Evolutionary conservation across 2,888 invertebrate genomes (phyloP).

Genomic region (Portevinia maculata): DNA sequence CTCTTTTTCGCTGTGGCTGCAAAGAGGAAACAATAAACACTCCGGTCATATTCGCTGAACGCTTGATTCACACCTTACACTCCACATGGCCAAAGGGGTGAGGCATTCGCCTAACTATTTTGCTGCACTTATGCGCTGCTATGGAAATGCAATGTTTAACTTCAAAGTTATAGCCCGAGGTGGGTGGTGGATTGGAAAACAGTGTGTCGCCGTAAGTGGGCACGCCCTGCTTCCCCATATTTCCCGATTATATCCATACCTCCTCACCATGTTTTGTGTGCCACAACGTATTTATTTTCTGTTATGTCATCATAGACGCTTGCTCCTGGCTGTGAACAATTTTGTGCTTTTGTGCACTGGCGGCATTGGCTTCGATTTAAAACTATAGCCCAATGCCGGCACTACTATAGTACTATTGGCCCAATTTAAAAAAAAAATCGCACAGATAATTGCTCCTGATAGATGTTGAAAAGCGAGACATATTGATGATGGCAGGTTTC

Average conservation of each 20-base stretch:
- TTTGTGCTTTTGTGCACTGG: conserved; percentile 8
- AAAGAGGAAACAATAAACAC: neutral
- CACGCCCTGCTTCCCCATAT: conserved; percentile 40
- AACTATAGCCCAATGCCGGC: conserved; percentile 4
- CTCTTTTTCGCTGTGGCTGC: neutral
- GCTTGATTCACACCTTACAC: conserved; percentile 17
- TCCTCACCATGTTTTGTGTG: conserved; percentile 6
- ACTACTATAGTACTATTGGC: conserved; percentile 18
- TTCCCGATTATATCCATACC: neutral
- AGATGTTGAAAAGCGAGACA: conserved; percentile 21
- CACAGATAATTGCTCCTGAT: conserved; percentile 55
- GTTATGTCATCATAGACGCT: conserved; percentile 43
- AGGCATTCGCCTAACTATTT: neutral
- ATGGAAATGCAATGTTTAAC: conserved; percentile 14
- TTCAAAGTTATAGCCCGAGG: neutral
- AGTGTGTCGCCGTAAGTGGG: neutral
- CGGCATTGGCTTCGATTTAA: conserved; percentile 3
- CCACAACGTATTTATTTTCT: conserved; percentile 30
- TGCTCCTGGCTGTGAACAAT: conserved; percentile 36
- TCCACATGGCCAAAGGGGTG: conserved; percentile 18
- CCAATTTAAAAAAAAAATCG: conserved; percentile 57
- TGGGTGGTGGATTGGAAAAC: conserved; percentile 13
- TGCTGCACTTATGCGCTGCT: conserved; percentile 4
- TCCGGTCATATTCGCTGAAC: conserved; percentile 12
- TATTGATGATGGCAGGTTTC: conserved; percentile 13